Conservation (phyloP, 2,113 vertebrate species). For the Eurypyga helias region DNA sequence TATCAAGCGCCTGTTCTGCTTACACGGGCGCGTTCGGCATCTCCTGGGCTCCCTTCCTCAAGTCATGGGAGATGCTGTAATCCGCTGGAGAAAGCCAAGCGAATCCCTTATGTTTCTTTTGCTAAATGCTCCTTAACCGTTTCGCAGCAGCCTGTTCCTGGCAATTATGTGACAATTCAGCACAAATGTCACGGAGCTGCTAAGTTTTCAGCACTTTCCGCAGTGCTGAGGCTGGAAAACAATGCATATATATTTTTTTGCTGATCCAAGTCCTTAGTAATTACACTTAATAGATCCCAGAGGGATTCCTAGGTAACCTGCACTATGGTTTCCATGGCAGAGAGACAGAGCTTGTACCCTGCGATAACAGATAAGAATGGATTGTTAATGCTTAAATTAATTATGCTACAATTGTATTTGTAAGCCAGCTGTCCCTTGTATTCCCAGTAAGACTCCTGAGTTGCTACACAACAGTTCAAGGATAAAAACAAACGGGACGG, state of each 20-base stretch:
- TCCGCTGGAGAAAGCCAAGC: neutral
- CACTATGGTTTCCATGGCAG: conserved; percentile 66
- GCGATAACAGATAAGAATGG: conserved; percentile 41
- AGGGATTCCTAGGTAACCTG: conserved; percentile 64
- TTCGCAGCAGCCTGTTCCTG: conserved; percentile 1
- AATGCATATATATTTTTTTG: neutral
- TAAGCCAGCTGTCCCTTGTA: conserved; percentile 42
- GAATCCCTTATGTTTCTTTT: neutral
- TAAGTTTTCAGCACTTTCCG: conserved; percentile 43
- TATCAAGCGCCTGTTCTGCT: neutral
- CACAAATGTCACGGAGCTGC: neutral
- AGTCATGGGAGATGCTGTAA: neutral
- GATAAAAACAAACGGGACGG: neutral
- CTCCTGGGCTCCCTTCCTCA: neutral
- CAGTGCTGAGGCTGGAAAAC: conserved; percentile 57
- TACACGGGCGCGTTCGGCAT: neutral
- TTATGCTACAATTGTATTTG: conserved; percentile 25
- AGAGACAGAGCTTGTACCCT: conserved; percentile 5
- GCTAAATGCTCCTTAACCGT: conserved; percentile 22
- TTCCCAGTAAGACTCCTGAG: neutral
- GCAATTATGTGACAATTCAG: conserved; percentile 4
- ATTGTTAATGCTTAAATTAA: conserved; percentile 56
- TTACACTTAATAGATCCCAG: conserved; percentile 62
- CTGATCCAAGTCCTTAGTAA: conserved; percentile 58
- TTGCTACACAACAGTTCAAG: conserved; percentile 13